These are phyloP conservation scores for Agrochola circellaris DNA, from an alignment of 2,888 invertebrate species.

Conservation along the genomic window DNA sequence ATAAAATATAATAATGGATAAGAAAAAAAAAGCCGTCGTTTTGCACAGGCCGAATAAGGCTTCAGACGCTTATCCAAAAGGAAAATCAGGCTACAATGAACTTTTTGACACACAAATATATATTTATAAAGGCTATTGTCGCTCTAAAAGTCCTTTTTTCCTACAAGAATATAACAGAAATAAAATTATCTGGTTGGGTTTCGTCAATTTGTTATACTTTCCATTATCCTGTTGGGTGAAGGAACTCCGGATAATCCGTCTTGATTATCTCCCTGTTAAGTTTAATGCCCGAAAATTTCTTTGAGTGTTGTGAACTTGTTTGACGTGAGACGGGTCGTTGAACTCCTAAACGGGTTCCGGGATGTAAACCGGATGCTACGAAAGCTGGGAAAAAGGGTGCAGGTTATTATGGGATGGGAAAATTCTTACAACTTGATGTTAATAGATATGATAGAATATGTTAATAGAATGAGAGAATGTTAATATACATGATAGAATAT, in stretches of 20 bases:
- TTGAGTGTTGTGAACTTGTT: slow-evolving; percentile 38
- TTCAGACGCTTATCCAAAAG: slow-evolving; percentile 5
- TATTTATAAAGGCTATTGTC: not conserved
- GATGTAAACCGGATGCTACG: slow-evolving; percentile 2
- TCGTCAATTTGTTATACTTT: slow-evolving; percentile 4
- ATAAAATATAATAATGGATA: not conserved
- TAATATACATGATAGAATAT: not conserved
- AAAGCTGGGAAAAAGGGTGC: not conserved
- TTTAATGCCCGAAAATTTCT: slow-evolving; percentile 41
- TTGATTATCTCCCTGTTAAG: slow-evolving; percentile 44
- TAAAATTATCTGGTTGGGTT: slow-evolving; percentile 6
- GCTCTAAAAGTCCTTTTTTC: slow-evolving; percentile 4
- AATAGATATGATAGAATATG: no score
- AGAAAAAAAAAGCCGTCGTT: not conserved
- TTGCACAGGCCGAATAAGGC: not conserved
- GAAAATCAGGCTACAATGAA: not conserved
- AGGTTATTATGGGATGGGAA: not conserved
- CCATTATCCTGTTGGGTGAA: slow-evolving; percentile 36
- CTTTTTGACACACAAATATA: not conserved
- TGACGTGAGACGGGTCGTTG: slow-evolving; percentile 41
- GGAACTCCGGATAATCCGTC: slow-evolving; percentile 39
- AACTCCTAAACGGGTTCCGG: slow-evolving; percentile 37
- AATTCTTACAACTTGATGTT: not conserved
- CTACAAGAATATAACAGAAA: slow-evolving; percentile 1
- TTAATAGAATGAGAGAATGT: no score